These are phyloP conservation scores for Muntiacus muntjak DNA, from an alignment of 2,113 vertebrate genomes.

Conservation along the genomic window DNA sequence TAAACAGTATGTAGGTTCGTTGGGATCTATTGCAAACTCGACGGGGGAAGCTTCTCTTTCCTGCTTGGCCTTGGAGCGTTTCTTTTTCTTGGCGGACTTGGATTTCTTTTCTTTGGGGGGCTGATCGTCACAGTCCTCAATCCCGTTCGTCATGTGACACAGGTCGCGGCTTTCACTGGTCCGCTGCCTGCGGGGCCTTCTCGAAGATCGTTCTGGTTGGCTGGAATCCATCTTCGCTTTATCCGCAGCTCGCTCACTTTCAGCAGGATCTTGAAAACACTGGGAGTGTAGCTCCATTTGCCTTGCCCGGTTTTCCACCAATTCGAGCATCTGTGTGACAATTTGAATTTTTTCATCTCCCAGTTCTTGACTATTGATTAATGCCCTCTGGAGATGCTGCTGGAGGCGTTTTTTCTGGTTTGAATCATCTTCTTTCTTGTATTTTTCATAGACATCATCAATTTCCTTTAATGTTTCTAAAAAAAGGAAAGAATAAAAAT, in stretches of 20 bases:
- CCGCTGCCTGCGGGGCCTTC: conserved; percentile 92
- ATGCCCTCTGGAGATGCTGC: conserved; percentile 93
- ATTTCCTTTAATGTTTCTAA: conserved; percentile 97
- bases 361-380: conserved; percentile 96
- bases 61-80: conserved; percentile 92
- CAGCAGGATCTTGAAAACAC: conserved; percentile 89
- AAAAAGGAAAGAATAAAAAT: conserved; percentile 53
- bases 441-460: conserved; percentile 95
- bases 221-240: conserved; percentile 82
- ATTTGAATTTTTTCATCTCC: conserved; percentile 98
- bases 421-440: conserved; percentile 91
- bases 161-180: conserved; percentile 96
- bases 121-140: conserved; percentile 90
- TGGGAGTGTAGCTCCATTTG: conserved; percentile 95
- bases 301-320: conserved; percentile 95
- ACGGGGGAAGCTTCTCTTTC: conserved; percentile 93
- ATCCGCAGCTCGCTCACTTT: conserved; percentile 83
- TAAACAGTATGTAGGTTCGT: conserved; percentile 96
- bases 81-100: conserved; percentile 96
- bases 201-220: conserved; percentile 87
- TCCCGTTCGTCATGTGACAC: conserved; percentile 91
- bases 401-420: conserved; percentile 93
- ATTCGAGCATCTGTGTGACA: conserved; percentile 96
- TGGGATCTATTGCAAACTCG: conserved; percentile 94
- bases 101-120: conserved; percentile 93